A percentile compares a stretch with the other conserved stretches of the same genome.
Evolutionary conservation across 35 echinoderm and acorn worm species (phyloP).

Genomic region (Hemicentrotus pulcherrimus): DNA sequence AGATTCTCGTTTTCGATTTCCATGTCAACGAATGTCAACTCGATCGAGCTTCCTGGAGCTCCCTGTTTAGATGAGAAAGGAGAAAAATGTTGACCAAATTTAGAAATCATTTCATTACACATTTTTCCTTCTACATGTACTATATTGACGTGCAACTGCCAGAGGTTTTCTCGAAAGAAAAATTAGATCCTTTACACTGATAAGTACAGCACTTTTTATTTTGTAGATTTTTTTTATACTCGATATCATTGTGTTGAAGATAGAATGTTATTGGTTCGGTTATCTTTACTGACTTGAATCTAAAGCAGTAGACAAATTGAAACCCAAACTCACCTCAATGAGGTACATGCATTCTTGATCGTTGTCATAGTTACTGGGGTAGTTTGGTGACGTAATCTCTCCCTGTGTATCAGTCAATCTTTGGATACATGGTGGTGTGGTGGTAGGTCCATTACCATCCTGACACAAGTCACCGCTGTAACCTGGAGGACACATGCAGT

Average conservation of each 20-base stretch:
- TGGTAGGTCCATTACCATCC: neutral
- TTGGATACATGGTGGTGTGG: slow-evolving; percentile 15
- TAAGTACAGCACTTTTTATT: too few species aligned
- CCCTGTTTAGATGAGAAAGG: neutral
- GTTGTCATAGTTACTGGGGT: slow-evolving; percentile 49
- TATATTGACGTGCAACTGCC: too few species aligned
- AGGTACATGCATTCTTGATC: slow-evolving; percentile 37
- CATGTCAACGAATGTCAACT: slow-evolving; percentile 39
- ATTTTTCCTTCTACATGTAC: too few species aligned
- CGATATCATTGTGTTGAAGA: too few species aligned
- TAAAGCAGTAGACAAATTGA: neutral
- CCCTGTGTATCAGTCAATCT: slow-evolving; percentile 33
- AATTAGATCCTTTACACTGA: too few species aligned
- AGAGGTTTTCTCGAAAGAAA: too few species aligned
- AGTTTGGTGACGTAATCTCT: slow-evolving; percentile 41
- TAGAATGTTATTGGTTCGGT: too few species aligned
- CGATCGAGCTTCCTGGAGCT: slow-evolving; percentile 31
- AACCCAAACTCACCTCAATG: slow-evolving; percentile 25
- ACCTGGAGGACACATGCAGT: slow-evolving; percentile 62
- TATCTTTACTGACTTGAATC: too few species aligned
- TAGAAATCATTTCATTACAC: too few species aligned
- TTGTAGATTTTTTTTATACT: too few species aligned
- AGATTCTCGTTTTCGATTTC: neutral
- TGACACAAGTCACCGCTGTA: slow-evolving; percentile 52
- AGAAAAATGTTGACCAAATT: neutral